Percentiles rank a stretch among this genome's conserved stretches.
phyloP scores from a whole-genome alignment of 2,888 invertebrate genomes.

The Euclidia mi region DNA sequence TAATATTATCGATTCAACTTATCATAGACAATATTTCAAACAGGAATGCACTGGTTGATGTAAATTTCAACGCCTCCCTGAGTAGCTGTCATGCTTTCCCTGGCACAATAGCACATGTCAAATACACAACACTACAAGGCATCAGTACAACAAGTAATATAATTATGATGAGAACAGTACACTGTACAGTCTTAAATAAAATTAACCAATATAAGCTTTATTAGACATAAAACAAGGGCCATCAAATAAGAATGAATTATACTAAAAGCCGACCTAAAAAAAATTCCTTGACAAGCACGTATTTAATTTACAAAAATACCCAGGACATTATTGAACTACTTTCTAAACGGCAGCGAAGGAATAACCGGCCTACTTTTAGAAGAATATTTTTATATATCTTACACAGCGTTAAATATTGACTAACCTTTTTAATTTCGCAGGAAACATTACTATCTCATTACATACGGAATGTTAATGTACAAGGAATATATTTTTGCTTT shows the following conservation, averaged over 20 bases:
- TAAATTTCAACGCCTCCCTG: too few relatives aligned
- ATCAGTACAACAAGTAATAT: too few relatives aligned
- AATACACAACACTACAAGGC: too few relatives aligned
- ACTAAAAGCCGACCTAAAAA: conserved; percentile 5
- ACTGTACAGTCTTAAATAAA: not conserved
- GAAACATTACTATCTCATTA: conserved; percentile 35
- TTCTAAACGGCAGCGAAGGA: conserved; percentile 7
- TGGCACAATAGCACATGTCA: too few relatives aligned
- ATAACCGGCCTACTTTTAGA: conserved; percentile 2
- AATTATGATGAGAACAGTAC: too few relatives aligned
- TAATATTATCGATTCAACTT: too few relatives aligned
- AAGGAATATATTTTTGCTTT: too few relatives aligned
- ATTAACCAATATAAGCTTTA: not conserved
- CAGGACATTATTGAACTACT: conserved; percentile 15
- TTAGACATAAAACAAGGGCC: not conserved
- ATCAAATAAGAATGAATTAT: too few relatives aligned
- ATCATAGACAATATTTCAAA: too few relatives aligned
- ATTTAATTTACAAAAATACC: conserved; percentile 19
- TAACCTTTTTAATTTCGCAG: conserved; percentile 28
- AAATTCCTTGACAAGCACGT: conserved; percentile 9
- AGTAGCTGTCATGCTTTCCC: too few relatives aligned
- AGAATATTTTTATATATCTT: not conserved
- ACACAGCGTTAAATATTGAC: not conserved
- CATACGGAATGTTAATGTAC: conserved; percentile 7
- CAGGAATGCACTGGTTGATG: too few relatives aligned